Base-by-base conservation (phyloP, 2,888 invertebrate genomes). In the Hedychridium roseum region DNA sequence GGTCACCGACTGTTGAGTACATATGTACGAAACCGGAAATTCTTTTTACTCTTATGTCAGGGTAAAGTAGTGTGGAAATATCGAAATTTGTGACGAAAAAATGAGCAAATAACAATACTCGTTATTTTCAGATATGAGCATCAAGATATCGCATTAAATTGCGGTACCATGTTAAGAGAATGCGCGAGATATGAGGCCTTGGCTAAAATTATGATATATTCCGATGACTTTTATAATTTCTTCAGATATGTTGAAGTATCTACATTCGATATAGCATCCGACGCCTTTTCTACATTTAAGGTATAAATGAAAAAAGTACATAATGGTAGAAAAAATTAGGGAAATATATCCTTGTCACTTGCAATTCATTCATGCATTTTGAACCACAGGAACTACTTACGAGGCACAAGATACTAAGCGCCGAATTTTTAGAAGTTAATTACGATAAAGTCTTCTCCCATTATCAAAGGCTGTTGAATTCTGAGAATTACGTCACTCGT, bases 271-370 rank as follows among this genome's bases (percentile, higher is more conserved):
- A 98, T 99, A 79, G 99, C 99, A 79, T 98, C 98, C 66, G 99
- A 99, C 89, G 99, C 99, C 82, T 99, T 99, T 85, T 96, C 98
- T 80, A 99, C 99, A 67, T 99, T 99, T 86, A 99, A 99, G 90
- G 97, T 95, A 80, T 5, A n/a, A n/a, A n/a, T n/a, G n/a, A n/a
- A n/a, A n/a, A n/a, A n/a, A n/a, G n/a, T n/a, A n/a, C n/a, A n/a
- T n/a, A n/a, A n/a, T n/a, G n/a, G n/a, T n/a, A n/a, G n/a, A n/a
- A n/a, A n/a, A n/a, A n/a, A n/a, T n/a, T n/a, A n/a, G n/a, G n/a
- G n/a, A n/a, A n/a, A n/a, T n/a, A n/a, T n/a, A n/a, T n/a, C n/a
- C n/a, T n/a, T n/a, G n/a, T n/a, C n/a, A n/a, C n/a, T n/a, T n/a
- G n/a, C n/a, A n/a, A n/a, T n/a, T n/a, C n/a, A n/a, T n/a, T n/a